Evolutionary conservation across 1,140 invertebrate genomes (phyloP), one percentile per base, ranked within the genome.

Genomic region (Heliconius himera): DNA sequence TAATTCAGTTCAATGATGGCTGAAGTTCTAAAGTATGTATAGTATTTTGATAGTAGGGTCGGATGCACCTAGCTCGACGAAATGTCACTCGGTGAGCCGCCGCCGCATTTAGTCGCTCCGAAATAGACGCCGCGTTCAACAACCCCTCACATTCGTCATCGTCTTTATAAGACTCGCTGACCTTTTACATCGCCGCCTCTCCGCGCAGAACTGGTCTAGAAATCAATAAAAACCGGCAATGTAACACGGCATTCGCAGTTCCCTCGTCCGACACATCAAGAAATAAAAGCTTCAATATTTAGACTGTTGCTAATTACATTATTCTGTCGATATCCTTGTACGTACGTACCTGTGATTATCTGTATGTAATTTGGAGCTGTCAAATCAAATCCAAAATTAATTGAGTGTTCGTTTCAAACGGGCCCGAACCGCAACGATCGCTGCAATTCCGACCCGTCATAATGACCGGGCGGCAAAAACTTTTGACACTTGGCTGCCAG

Each of bases 91-190:
- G 91, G 90, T 92, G 90, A 89, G 88, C 89, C 82, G 87, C 78
- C 81, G 88, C 88, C 89, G 87, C 86, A 89, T 94, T 92, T 93
- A 93, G 91, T 89, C 89, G 90, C 86, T 92, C 91, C 88, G 81
- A 94, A 94, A 94, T 94, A 94, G 93, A 91, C 78, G 81, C 85
- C 84, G 90, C 93, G 93, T 94, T 94, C 93, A 90, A 87, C 92
- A 93, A 94, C 93, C 92, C 89, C 90, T 93, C 83, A 87, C 88
- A 91, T 92, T 93, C 92, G 92, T 93, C 92, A 92, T 89, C 85
- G 80, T 85, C 80, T 77, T 81, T 81, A 84, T 72, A 83, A 74
- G 74, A 70, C 82, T 76, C 79, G 83, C 86, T 85, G 85, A 86
- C 88, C 84, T 85, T 84, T 88, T 92, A 89, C 91, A 91, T 88